Base-by-base conservation (phyloP, 1,140 invertebrate species). In the Episyrphus balteatus region DNA sequence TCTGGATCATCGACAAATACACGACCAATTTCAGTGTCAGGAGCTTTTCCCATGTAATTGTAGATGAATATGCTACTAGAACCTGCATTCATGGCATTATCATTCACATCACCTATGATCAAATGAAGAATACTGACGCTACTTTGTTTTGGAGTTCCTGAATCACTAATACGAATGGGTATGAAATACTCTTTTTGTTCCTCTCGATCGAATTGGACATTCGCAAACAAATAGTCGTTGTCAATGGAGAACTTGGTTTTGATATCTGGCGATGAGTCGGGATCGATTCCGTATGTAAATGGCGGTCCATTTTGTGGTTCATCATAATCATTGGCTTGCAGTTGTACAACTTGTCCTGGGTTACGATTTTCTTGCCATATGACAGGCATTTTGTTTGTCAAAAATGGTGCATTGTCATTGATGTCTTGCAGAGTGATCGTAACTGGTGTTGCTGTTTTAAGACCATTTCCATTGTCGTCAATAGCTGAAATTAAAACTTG, bases 1-100 rank as follows among this genome's bases (percentile, higher is more conserved):
- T 97, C 92, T 0, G 79, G 74, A 70, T 97, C 92, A 26, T 87
- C 77, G 0, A 93, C 90, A 66, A 88, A 95, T 1, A 95, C 90
- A 18, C 88, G 72, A 0, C 92, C 92, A 39, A 96, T 89, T 51
- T 83, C 77, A 1, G 84, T 85, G 45, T 83, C 78, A 0, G 80
- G 82, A 0, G 80, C 73, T 50, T 82, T 75, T 12, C 82, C 82
- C 73, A 83, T 84, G 61, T 89, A 95, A 64, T 92, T 92, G 65
- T 94, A 95, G 1, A 96, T 86, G 59, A 90, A 86, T 57, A 96
- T 93, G 43, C 81, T 77, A 57, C 91, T 93, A 6, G 78, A 76
- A 0, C 92, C 92, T 39, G 81, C 73, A 1, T 71, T 70, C 82
- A 93, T 94, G 1, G 74, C 64, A 66, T 93, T 93, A 58, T 96